Percentiles rank a stretch among this genome's conserved stretches.
phyloP scores from a whole-genome alignment of 2,888 invertebrate genomes.

The Falcaria lacertinaria region DNA sequence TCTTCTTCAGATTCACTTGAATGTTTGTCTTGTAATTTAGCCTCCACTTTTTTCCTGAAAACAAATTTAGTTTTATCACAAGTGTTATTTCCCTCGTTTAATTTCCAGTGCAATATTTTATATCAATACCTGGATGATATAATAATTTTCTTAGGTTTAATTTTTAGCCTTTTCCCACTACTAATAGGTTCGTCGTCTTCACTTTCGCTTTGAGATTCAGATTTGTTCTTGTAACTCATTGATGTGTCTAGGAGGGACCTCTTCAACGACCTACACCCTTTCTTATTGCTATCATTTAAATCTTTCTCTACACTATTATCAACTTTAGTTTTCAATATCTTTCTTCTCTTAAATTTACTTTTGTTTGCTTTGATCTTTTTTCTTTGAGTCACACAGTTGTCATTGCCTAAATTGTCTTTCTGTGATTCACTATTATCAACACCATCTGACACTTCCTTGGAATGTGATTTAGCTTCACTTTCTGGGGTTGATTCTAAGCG shows the following conservation, averaged over 20 bases:
- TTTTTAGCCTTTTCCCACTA: conserved; percentile 67
- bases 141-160: conserved; percentile 70
- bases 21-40: conserved; percentile 71
- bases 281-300: conserved; percentile 40
- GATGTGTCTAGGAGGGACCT: conserved; percentile 55
- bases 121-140: conserved; percentile 66
- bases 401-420: conserved; percentile 41
- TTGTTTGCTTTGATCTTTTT: conserved; percentile 69
- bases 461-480: conserved; percentile 58
- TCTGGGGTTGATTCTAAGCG: conserved; percentile 63
- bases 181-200: conserved; percentile 62
- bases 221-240: conserved; percentile 63
- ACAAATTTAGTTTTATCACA: conserved; percentile 7
- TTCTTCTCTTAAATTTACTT: conserved; percentile 67
- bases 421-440: conserved; percentile 37
- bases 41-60: conserved; percentile 79
- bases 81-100: too few relatives aligned
- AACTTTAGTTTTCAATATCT: conserved; percentile 27
- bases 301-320: conserved; percentile 33
- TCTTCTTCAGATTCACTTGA: conserved; percentile 76
- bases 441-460: conserved; percentile 54
- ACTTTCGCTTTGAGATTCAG: conserved; percentile 72
- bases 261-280: conserved; percentile 56
- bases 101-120: too few relatives aligned
- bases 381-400: conserved; percentile 46